Evolutionary conservation across 2,797 vertebrate species (phyloP), one percentile per base, ranked within the genome.

Genomic region (Ara ararauna): DNA sequence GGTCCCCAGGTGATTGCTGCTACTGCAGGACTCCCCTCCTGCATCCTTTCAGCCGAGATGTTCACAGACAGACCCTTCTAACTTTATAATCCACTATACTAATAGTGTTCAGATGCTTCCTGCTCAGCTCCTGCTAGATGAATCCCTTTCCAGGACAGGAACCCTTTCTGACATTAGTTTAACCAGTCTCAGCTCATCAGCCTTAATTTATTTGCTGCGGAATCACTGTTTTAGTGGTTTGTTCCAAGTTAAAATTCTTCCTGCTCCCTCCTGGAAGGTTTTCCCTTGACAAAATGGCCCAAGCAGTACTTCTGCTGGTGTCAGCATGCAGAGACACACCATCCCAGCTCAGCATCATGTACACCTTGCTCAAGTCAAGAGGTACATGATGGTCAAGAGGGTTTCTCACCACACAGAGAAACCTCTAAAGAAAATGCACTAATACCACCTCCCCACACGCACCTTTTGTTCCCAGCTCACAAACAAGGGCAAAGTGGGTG

Each of bases 151-250:
- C 76, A 91, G 92, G 66, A 91, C 83, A 89, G 58, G 77, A 95
- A 72, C 85, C 65, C 51, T 87, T 91, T 75, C 89, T 56, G 5
- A 82, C 89, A 87, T 76, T 93, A 67, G 48, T 71, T 74, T 76
- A 92, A 90, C 91, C 93, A 89, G 84, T 73, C 87, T 89, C 86
- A 94, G 67, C 67, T 95, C 95, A 92, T 95, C 93, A 90, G 40
- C 77, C 42, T 72, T 89, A 76, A 94, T 89, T 88, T 91, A 85
- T 96, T 79, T 76, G 68, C 77, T 89, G 90, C 22, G 32, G 38
- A 77, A 77, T 75, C 53, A 18, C 38, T 5, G 7, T 38, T 85
- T 87, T 62, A 56, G 81, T 83, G 20, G n/a, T 53, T 77, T 62
- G 42, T 58, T 89, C 29, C 0, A 4, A 47, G 61, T 7, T 68